These are phyloP conservation scores for Patella depressa DNA, from an alignment of 2,888 invertebrate genomes.

Conservation along the genomic window DNA sequence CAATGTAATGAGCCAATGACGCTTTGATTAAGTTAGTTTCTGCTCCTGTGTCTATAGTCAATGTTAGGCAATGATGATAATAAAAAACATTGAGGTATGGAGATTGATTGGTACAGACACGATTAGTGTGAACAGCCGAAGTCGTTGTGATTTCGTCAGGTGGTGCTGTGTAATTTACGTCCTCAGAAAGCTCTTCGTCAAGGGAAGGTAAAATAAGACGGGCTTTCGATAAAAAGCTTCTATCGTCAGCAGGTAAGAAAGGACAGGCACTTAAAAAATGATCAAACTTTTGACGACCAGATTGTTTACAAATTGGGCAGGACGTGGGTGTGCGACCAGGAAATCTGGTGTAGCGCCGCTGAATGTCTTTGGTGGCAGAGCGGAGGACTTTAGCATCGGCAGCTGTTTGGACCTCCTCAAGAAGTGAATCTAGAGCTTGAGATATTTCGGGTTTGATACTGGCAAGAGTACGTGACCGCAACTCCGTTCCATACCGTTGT, in stretches of 20 bases:
- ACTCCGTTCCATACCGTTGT: conserved; percentile 33
- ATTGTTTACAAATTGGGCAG: conserved; percentile 34
- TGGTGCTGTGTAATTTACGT: not conserved
- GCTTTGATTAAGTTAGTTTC: no score
- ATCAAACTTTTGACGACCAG: conserved; percentile 13
- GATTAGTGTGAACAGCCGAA: no score
- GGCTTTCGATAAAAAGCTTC: conserved; percentile 20
- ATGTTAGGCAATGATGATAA: no score
- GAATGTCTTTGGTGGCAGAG: not conserved
- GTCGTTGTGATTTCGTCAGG: not conserved
- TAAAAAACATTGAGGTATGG: no score
- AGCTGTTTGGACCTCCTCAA: conserved; percentile 8
- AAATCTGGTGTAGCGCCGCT: not conserved
- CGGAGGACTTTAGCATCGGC: not conserved
- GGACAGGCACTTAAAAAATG: conserved; percentile 33
- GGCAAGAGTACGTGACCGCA: conserved; percentile 26
- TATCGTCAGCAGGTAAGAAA: conserved; percentile 27
- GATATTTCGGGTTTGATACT: no score
- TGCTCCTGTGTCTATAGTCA: no score
- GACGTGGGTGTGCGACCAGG: not conserved
- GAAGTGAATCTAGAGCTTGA: conserved; percentile 17
- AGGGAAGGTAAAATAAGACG: not conserved
- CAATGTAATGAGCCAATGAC: conserved; percentile 18
- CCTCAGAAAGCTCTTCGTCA: conserved; percentile 13
- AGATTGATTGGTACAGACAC: no score